Conservation (phyloP, 2,797 vertebrate genomes). For the Melanotaenia parkinsoni region DNA sequence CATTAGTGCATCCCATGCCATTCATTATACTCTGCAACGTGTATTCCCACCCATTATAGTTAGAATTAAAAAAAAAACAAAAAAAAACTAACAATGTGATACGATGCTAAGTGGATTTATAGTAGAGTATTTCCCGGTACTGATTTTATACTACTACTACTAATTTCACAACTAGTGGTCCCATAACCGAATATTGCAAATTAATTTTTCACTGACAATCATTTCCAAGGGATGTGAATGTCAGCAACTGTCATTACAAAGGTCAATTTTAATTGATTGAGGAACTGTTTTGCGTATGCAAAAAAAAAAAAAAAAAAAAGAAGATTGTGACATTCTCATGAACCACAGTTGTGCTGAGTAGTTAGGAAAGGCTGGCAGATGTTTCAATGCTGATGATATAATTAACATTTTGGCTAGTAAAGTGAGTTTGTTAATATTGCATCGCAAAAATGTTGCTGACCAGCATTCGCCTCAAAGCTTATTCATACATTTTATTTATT, state of each 20-base stretch:
- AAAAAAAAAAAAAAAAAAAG: not conserved
- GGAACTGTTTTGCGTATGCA: not conserved
- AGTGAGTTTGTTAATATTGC: not conserved
- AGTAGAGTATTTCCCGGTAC: not conserved
- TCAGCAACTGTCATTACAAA: not conserved
- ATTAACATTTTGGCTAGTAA: not conserved
- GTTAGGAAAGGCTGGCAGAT: not conserved
- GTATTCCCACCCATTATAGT: constrained; percentile 1
- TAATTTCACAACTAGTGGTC: not conserved
- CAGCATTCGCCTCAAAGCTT: no score
- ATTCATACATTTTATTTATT: no score
- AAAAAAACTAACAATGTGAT: not conserved
- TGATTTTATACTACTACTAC: not conserved
- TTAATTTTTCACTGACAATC: not conserved
- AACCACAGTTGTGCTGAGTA: not conserved
- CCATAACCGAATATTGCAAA: not conserved
- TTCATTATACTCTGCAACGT: constrained; percentile 17
- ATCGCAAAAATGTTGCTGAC: not conserved
- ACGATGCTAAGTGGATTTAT: not conserved
- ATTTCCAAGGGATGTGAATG: not conserved
- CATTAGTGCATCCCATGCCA: constrained; percentile 17
- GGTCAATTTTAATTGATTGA: not conserved
- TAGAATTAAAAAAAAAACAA: not conserved
- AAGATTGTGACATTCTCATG: not conserved
- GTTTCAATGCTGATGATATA: not conserved